Percentiles rank a stretch among this genome's conserved stretches.
Evolutionary conservation across 2,888 invertebrate genomes (phyloP).

Genomic region (Parnassius smintheus): DNA sequence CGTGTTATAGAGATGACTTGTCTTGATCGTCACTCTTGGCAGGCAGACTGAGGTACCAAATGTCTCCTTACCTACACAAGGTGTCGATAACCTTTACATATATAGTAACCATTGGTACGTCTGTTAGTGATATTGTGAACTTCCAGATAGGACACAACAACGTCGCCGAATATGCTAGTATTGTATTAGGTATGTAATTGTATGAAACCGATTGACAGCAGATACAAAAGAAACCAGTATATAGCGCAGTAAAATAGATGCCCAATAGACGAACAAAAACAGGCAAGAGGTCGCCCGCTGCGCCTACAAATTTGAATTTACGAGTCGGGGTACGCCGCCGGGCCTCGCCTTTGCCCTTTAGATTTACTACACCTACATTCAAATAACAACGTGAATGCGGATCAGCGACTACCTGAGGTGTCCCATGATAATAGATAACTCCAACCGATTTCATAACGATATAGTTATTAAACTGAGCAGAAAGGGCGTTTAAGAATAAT

Average conservation of each 20-base stretch:
- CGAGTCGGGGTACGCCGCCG: slow-evolving; percentile 53
- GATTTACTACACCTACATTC: slow-evolving; percentile 60
- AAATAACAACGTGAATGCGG: slow-evolving; percentile 52
- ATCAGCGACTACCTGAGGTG: slow-evolving; percentile 21
- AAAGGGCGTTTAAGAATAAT: too few species aligned
- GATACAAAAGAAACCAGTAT: slow-evolving; percentile 36
- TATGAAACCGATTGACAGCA: too few species aligned
- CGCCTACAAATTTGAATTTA: slow-evolving; percentile 70
- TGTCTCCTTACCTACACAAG: too few species aligned
- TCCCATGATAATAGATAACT: slow-evolving; percentile 22
- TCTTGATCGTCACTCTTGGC: too few species aligned
- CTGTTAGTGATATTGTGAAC: too few species aligned
- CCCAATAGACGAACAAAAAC: slow-evolving; percentile 66
- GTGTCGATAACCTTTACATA: too few species aligned
- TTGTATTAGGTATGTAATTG: too few species aligned
- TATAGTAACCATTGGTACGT: too few species aligned
- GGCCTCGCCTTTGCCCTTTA: slow-evolving; percentile 74
- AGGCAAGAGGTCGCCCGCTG: slow-evolving; percentile 74
- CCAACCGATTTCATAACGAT: background rate
- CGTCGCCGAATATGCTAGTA: too few species aligned
- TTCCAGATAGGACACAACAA: too few species aligned
- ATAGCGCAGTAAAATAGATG: slow-evolving; percentile 60
- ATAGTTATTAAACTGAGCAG: slow-evolving; percentile 2
- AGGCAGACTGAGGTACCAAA: too few species aligned
- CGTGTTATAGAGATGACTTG: too few species aligned